These are phyloP conservation scores for Temnothorax ravouxi DNA, from an alignment of 2,888 invertebrate species.

Conservation along the genomic window DNA sequence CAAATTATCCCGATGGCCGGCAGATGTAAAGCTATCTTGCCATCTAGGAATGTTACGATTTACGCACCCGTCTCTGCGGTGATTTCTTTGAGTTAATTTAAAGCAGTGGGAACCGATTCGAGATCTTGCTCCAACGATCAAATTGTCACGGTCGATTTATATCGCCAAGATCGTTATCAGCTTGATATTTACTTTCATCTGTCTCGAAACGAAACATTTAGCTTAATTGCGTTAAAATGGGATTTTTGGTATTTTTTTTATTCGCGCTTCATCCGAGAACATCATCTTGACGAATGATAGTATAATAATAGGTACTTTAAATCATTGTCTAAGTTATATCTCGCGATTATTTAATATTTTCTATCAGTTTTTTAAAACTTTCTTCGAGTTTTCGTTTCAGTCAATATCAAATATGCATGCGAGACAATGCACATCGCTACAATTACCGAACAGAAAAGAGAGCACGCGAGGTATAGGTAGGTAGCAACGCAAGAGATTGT, in stretches of 20 bases:
- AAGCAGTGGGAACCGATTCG: conserved; percentile 64
- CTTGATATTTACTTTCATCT: conserved; percentile 78
- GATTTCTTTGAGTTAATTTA: conserved; percentile 70
- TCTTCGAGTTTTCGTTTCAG: not conserved
- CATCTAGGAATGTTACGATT: conserved; percentile 81
- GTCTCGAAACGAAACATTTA: conserved; percentile 67
- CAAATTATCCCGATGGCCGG: conserved; percentile 84
- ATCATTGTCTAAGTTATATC: not conserved
- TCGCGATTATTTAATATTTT: not conserved
- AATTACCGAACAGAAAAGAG: conserved; percentile 50
- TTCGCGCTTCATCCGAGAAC: conserved; percentile 34
- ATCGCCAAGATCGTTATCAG: conserved; percentile 81
- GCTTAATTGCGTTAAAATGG: conserved; percentile 77
- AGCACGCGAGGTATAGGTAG: conserved; percentile 24
- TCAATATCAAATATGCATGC: conserved; percentile 39
- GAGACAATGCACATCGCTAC: conserved; percentile 23
- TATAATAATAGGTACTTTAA: not conserved
- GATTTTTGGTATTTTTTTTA: conserved; percentile 31
- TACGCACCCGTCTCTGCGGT: conserved; percentile 65
- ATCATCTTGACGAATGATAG: conserved; percentile 33
- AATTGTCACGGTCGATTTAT: conserved; percentile 81
- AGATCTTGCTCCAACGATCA: conserved; percentile 73
- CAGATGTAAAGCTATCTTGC: conserved; percentile 84
- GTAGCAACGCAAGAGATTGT: conserved; percentile 64
- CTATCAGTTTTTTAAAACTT: not conserved